A percentile compares a stretch with the other conserved stretches of the same genome.
Conservation (phyloP, 2,113 vertebrate genomes). For the Tetraodon nigroviridis region DNA sequence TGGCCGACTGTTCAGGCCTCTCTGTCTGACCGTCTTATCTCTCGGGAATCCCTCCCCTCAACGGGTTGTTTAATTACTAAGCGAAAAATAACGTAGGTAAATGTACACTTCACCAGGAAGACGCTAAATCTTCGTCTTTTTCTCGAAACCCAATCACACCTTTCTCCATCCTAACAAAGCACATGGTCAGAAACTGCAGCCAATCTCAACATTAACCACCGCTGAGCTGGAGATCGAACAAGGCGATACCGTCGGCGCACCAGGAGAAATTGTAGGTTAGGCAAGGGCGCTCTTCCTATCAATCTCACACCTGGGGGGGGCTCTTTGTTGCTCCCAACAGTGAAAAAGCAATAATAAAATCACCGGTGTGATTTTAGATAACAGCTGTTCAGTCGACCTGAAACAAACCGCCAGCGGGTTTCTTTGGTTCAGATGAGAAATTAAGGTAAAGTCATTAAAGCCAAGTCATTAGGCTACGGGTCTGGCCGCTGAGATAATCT, state of each 20-base stretch:
- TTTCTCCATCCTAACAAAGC: constrained; percentile 29
- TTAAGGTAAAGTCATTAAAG: not conserved
- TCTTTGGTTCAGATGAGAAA: constrained; percentile 10
- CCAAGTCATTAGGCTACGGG: no score
- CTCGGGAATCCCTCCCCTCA: constrained; percentile 31
- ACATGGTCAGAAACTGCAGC: constrained; percentile 18
- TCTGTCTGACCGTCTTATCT: constrained; percentile 62
- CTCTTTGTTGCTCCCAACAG: constrained; percentile 32
- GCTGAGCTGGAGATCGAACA: constrained; percentile 19
- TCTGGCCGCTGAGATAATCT: no score
- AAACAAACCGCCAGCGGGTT: constrained; percentile 1
- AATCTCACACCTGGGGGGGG: constrained; percentile 44
- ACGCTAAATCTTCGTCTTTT: not conserved
- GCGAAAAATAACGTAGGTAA: no score
- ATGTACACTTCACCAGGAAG: no score
- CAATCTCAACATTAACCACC: not conserved
- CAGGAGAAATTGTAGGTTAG: constrained; percentile 34
- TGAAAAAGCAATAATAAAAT: constrained; percentile 33
- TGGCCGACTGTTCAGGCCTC: constrained; percentile 33
- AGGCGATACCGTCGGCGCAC: constrained; percentile 15
- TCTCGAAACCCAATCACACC: constrained; percentile 21
- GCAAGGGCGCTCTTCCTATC: constrained; percentile 45
- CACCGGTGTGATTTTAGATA: constrained; percentile 21
- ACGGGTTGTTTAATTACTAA: no score
- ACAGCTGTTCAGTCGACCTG: not conserved